Evolutionary conservation across 1,140 invertebrate species (phyloP).

Genomic region (Apis florea): DNA sequence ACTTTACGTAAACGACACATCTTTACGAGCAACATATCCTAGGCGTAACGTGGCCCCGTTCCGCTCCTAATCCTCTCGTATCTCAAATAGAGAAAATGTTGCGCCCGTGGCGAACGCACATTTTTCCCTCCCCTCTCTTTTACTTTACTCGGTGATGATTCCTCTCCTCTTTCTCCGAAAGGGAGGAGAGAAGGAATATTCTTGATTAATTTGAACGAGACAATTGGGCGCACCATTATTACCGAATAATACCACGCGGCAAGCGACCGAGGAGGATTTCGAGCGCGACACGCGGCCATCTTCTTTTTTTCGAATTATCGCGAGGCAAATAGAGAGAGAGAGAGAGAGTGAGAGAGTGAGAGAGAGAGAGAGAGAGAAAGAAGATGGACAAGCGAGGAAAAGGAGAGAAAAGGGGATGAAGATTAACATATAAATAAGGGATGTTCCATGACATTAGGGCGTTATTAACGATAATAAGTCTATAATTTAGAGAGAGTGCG

Average conservation of each 20-base stretch:
- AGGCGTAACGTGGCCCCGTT: constrained; percentile 60
- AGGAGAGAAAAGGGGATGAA: constrained; percentile 37
- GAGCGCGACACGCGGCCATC: background rate
- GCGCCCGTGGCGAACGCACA: constrained; percentile 20
- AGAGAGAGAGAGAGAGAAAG: constrained; percentile 34
- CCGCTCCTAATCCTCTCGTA: background rate
- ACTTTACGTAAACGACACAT: constrained; percentile 74
- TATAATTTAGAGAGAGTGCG: constrained; percentile 57
- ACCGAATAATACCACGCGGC: background rate
- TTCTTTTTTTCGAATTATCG: constrained; percentile 28
- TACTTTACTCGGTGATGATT: background rate
- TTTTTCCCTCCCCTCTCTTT: constrained; percentile 9
- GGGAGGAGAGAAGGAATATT: no score
- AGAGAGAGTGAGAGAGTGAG: background rate
- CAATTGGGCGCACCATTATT: background rate
- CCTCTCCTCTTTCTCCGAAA: background rate
- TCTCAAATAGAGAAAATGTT: background rate
- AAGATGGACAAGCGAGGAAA: constrained; percentile 16
- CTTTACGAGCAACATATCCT: constrained; percentile 79
- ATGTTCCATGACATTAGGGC: constrained; percentile 75
- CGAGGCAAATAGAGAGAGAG: constrained; percentile 37
- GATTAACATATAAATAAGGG: constrained; percentile 55
- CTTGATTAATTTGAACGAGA: no score
- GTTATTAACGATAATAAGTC: constrained; percentile 57
- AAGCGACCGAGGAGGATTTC: background rate